Evolutionary conservation across 2,113 vertebrate genomes (phyloP).

Genomic region (Tetraodon nigroviridis): DNA sequence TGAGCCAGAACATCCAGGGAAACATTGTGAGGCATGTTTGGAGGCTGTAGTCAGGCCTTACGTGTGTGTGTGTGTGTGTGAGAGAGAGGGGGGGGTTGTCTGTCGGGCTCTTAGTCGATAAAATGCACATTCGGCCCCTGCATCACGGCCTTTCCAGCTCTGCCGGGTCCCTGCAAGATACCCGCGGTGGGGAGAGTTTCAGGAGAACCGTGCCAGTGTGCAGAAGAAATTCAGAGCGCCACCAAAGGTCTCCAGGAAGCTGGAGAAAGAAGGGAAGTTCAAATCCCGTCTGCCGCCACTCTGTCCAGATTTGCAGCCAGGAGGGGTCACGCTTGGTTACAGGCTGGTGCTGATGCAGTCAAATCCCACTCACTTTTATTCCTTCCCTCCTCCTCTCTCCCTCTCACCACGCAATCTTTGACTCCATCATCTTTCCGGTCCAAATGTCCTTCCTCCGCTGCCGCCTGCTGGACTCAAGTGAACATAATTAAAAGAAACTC

Average conservation of each 20-base stretch:
- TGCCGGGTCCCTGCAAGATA: constrained; percentile 16
- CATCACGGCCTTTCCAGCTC: constrained; percentile 33
- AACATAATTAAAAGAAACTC: constrained; percentile 10
- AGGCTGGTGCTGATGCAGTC: constrained; percentile 57
- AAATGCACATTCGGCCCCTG: constrained; percentile 22
- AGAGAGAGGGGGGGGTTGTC: constrained; percentile 32
- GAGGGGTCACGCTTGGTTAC: constrained; percentile 25
- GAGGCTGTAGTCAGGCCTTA: constrained; percentile 18
- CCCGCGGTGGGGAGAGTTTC: constrained; percentile 6
- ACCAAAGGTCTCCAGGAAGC: too few relatives aligned
- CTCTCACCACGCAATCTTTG: constrained; percentile 19
- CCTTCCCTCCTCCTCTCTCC: neutral
- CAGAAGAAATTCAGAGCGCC: too few relatives aligned
- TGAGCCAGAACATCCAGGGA: constrained; percentile 64
- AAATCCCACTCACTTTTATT: constrained; percentile 35
- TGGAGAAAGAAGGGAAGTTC: too few relatives aligned
- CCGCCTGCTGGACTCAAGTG: constrained; percentile 45
- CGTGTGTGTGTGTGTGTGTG: constrained; percentile 7
- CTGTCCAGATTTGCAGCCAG: constrained; percentile 38
- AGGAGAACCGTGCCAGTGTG: neutral
- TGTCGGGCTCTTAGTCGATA: constrained; percentile 64
- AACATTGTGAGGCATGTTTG: constrained; percentile 54
- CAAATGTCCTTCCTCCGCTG: constrained; percentile 53
- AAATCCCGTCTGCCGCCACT: neutral
- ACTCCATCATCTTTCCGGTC: constrained; percentile 51